Base-by-base conservation (phyloP, 2,113 vertebrate genomes). In the Silurus asotus region DNA sequence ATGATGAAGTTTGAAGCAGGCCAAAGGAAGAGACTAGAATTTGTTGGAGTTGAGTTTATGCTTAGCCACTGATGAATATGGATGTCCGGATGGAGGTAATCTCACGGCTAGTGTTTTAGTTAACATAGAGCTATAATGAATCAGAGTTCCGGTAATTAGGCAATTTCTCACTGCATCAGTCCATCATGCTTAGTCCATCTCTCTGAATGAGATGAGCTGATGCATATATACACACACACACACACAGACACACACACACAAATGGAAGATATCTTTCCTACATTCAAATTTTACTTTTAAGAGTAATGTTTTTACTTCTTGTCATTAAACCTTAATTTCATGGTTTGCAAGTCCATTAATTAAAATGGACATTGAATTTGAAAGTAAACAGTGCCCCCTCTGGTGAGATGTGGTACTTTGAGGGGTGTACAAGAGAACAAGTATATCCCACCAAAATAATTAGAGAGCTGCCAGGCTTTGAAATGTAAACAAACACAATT, bases 281-380 rank as follows among this genome's bases (percentile, higher is more conserved):
- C n/a, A 82, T 6, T 59, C 2, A 83, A 74, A 72, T 59, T n/a
- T 0, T n/a, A n/a, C 11, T 69, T 53, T 67, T 82, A 55, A 67
- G 45, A 14, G 28, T 53, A 49, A 61, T 10, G 20, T 61, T 74
- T 84, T 94, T 90, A 95, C 93, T 25, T 23, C 93, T 95, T 72
- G 37, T 62, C 37, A 67, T 82, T 53, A 53, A 53, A 80, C 19
- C 59, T 72, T 13, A 62, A 53, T 75, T 51, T 75, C 45, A 74
- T 75, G 70, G 19, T 75, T 75, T 51, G 19, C 45, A 23, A n/a
- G 70, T 2, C 45, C 4, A 53, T 61, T 56, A 85, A 84, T 62
- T 62, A 59, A 64, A 62, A 75, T 25, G 9, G 59, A 56, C 55
- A 62, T 20, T 61, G 37, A 82, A 83, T 83, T 86, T 80, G 61